A percentile compares a stretch with the other conserved stretches of the same genome.
Conservation (phyloP, 2,113 vertebrate species). For the Laticauda colubrina region DNA sequence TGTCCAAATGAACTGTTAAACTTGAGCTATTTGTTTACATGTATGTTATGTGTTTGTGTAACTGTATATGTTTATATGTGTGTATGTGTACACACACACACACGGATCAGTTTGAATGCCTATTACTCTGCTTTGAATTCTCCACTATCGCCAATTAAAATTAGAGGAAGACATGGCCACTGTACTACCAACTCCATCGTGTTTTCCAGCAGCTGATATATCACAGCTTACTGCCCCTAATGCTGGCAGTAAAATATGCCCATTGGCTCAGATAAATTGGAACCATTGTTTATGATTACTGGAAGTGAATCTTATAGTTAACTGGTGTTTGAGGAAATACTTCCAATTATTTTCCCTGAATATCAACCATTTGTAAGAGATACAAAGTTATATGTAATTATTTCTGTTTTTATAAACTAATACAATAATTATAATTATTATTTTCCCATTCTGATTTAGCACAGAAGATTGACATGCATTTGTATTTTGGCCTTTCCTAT, state of each 20-base stretch:
- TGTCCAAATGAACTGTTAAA: not conserved
- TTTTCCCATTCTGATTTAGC: not conserved
- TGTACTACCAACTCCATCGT: not conserved
- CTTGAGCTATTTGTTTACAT: not conserved
- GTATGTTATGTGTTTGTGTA: not conserved
- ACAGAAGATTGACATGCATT: constrained; percentile 13
- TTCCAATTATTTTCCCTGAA: not conserved
- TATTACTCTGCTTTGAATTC: not conserved
- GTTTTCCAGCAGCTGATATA: not conserved
- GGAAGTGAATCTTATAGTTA: not conserved
- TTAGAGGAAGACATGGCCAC: not conserved
- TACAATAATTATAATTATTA: not conserved
- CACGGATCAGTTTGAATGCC: not conserved
- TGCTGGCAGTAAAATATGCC: not conserved
- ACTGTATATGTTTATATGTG: not conserved
- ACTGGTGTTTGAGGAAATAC: not conserved
- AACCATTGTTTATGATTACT: not conserved
- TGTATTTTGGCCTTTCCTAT: constrained; percentile 9
- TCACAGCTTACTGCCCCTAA: not conserved
- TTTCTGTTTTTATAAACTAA: not conserved
- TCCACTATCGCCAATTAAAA: not conserved
- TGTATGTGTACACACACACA: not conserved
- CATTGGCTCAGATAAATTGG: not conserved
- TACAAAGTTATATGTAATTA: not conserved
- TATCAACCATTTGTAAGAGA: not conserved